Evolutionary conservation across 35 echinoderm and acorn worm species (phyloP).

Genomic region (Patiria miniata): DNA sequence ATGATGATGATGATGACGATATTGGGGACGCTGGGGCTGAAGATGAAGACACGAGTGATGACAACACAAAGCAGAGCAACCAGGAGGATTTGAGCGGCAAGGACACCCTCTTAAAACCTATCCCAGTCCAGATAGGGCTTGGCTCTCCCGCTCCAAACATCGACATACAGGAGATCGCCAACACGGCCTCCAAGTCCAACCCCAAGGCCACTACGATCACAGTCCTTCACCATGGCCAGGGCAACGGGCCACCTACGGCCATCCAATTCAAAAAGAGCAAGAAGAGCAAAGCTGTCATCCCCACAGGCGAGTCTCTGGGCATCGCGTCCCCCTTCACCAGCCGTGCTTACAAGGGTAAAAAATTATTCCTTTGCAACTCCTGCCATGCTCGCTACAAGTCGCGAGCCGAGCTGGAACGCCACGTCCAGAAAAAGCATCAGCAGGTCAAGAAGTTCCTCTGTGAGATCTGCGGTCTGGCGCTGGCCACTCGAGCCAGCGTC

Average conservation of each 20-base stretch:
- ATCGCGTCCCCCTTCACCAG: conserved; percentile 83
- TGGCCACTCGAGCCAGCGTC: conserved; percentile 69
- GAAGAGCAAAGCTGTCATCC: conserved; percentile 94
- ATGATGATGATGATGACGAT: conserved; percentile 3
- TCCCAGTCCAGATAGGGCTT: neutral
- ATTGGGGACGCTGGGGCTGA: neutral
- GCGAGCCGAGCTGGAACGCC: conserved; percentile 62
- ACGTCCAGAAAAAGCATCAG: conserved; percentile 85
- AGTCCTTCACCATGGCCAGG: conserved; percentile 68
- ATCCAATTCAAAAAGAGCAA: conserved; percentile 89
- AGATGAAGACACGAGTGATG: conserved; percentile 10
- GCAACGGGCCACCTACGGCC: conserved; percentile 53
- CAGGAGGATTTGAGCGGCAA: neutral
- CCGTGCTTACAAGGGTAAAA: conserved; percentile 49
- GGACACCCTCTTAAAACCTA: neutral
- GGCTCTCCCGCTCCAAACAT: neutral
- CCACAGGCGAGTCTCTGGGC: conserved; percentile 84
- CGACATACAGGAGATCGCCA: conserved; percentile 73
- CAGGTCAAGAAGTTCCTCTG: conserved; percentile 68
- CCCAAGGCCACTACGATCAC: conserved; percentile 85
- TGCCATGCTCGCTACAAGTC: conserved; percentile 78
- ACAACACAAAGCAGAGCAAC: neutral
- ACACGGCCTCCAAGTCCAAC: conserved; percentile 71
- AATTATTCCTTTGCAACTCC: conserved; percentile 64
- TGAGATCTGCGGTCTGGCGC: conserved; percentile 86